Evolutionary conservation across 2,797 vertebrate genomes (phyloP), one percentile per base, ranked within the genome.

Genomic region (Pseudochaenichthys georgianus): DNA sequence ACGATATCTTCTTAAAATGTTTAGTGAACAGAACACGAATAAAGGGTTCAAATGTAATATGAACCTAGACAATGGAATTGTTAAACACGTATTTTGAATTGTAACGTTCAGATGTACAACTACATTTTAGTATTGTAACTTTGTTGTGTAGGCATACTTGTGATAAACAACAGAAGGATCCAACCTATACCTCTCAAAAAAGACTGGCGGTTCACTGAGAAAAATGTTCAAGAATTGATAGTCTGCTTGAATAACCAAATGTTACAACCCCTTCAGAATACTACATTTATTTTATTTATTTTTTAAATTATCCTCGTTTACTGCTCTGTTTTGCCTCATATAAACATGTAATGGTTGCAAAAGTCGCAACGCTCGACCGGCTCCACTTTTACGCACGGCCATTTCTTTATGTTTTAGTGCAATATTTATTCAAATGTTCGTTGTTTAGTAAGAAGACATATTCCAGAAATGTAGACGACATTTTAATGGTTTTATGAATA

Each of bases 301-400:
- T 70, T 72, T 21, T 43, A 23, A 73, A 65, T 15, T 1, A 47
- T 16, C 17, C 9, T 57, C 16, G 15, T 64, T 41, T 28, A 13
- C 17, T 70, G 43, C 15, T 79, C 19, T 78, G 72, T 73, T 88
- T 75, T 73, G 17, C 19, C n/a, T 77, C 42, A 64, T 34, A 51
- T 70, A 60, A 65, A 73, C 58, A 73, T 77, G 82, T 83, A 78
- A 72, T 71, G 9, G 62, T 63, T 51, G 41, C 65, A 67, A 47
- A 79, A 67, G 19, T 17, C 31, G 19, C 41, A 68, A 53, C 60
- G 59, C 65, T 68, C 23, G 38, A 55, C 28, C 11, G 8, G 23
- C 43, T 76, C 47, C 46, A 47, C 68, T 86, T 89, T 90, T 80
- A 90, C 87, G 84, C 91, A 84, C 77, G 64, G 51, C 23, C 48